Evolutionary conservation across 2,113 vertebrate species (phyloP), one percentile per base, ranked within the genome.

Genomic region (Ceyx margarethae): DNA sequence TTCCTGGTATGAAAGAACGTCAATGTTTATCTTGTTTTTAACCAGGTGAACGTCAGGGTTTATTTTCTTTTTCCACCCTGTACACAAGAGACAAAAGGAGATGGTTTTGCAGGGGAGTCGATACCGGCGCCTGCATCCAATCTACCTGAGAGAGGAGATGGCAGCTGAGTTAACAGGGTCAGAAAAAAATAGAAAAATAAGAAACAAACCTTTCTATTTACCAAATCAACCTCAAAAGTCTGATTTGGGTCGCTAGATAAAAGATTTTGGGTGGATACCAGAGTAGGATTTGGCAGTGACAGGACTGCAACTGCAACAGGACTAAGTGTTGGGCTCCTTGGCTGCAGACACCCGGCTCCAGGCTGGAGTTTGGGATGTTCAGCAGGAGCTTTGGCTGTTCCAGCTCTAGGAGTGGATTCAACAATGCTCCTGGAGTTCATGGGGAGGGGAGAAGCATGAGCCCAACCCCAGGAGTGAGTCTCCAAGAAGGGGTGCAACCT

Each of bases 11-110:
- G 84, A 94, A 87, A 80, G 87, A 62, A 91, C n/a, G 18, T 80
- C 91, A 62, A 81, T 79, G 80, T 45, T 93, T 57, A 96, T 82
- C 87, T 81, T 26, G 31, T 94, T 95, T 94, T 58, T 50, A 66
- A 66, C 62, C 37, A 11, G 25, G 2, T 0, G 28, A 54, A 46
- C 17, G 81, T 68, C 90, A 80, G 40, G 3, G 64, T 23, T 87
- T 77, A 68, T 86, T 93, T 89, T 51, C 26, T 68, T 81, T 56
- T 26, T 37, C 31, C 14, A 80, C 50, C 43, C 50, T 62, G 3
- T 2, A 9, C 0, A 25, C 3, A 37, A 46, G 53, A 68, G 64
- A 72, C 64, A 58, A 48, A 57, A 72, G 33, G 17, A 73, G 79
- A 60, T 5, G 43, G 46, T 15, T 91, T 46, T 4, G 43, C 6